Base-by-base conservation (phyloP, 1,140 invertebrate species). In the Pentalonia nigronervosa region DNA sequence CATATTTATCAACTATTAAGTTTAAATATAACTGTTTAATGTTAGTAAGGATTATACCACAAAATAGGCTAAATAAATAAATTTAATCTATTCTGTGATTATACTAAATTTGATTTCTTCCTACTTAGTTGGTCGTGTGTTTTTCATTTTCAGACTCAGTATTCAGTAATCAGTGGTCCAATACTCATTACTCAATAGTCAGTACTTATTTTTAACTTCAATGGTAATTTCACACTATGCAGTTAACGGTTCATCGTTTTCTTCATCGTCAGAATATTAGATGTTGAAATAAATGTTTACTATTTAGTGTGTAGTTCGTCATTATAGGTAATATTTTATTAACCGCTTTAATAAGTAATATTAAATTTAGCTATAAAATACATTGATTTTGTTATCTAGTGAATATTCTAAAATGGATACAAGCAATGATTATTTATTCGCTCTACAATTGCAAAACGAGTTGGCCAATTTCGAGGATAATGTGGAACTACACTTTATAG, bases 401-500 rank as follows among this genome's bases (percentile, higher is more conserved):
- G 30, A 67, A 41, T 50, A 60, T 53, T 56, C 9, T 48, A n/a
- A n/a, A 76, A 92, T 92, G 91, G 81, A 93, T 86, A 86, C 76
- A 53, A 41, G 8, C 48, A 53, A 41, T 9, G 91, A 93, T 93
- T 93, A 84, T 93, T 93, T 50, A 53, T 84, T 93, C 45, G 81
- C 91, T 53, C 2, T 86, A 36, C 91, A 93, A 86, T 23, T 93
- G 7, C 91, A 93, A 93, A 93, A 84, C n/a, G 81, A 93, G 6
- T n/a, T 93, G 0, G 17, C 36, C n/a, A 67, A 92, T 50, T 47
- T 41, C 21, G 76, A 48, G 0, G 11, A 53, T 1, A 47, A 34
- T 48, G 45, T 6, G 34, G 20, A 36, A 21, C 21, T 91, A 8
- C 9, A 9, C 47, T 48, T 6, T 23, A 48, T 91, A 50, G 90